Evolutionary conservation across 2,888 invertebrate species (phyloP).

Genomic region (Willowsia nigromaculata): DNA sequence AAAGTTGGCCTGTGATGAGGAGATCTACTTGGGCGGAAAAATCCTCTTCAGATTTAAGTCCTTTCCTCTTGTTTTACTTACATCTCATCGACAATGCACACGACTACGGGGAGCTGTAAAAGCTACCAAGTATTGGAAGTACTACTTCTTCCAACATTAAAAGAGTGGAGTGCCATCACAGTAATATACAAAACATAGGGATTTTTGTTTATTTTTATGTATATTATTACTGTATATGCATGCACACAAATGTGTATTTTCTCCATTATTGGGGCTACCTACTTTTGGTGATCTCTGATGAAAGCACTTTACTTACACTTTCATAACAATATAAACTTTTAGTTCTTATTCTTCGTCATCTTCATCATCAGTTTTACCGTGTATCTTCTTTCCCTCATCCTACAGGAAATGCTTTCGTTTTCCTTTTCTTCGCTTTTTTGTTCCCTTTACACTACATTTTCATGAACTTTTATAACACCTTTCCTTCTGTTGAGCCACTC

Average conservation of each 20-base stretch:
- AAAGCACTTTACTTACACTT: slow-evolving; percentile 60
- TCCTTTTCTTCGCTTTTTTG: not conserved
- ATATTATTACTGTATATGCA: not conserved
- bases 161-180: not conserved
- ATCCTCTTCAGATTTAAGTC: slow-evolving; percentile 56
- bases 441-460: slow-evolving; percentile 31
- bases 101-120: slow-evolving; percentile 70
- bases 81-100: slow-evolving; percentile 62
- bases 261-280: slow-evolving; percentile 14
- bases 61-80: slow-evolving; percentile 62
- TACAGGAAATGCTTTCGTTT: not conserved
- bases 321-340: slow-evolving; percentile 62
- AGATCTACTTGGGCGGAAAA: slow-evolving; percentile 49
- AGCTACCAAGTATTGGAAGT: slow-evolving; percentile 54
- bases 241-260: not conserved
- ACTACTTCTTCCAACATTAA: not conserved
- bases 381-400: not conserved
- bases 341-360: slow-evolving; percentile 6
- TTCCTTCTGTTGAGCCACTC: slow-evolving; percentile 48
- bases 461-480: slow-evolving; percentile 62
- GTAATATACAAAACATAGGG: not conserved
- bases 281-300: slow-evolving; percentile 55
- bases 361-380: slow-evolving; percentile 10
- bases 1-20: not conserved
- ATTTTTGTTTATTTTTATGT: too few species aligned